Evolutionary conservation across 2,888 invertebrate genomes (phyloP).

Genomic region (Phanerotoma sp.): DNA sequence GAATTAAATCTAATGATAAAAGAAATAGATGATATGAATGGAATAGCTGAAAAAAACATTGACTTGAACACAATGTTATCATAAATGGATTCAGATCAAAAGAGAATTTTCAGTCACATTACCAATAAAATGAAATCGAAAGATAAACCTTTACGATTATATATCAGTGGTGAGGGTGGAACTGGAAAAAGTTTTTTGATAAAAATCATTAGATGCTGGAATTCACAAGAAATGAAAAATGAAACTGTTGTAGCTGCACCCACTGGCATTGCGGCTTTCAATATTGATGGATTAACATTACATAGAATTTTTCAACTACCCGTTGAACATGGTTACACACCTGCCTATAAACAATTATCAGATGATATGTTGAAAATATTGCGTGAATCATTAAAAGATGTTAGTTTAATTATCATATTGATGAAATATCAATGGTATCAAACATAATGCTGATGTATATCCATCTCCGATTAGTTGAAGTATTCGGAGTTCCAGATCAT

Average conservation of each 20-base stretch:
- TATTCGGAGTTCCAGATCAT: background rate
- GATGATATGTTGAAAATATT: conserved; percentile 16
- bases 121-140: conserved; percentile 25
- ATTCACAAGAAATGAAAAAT: conserved; percentile 16
- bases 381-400: conserved; percentile 9
- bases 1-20: conserved; percentile 6
- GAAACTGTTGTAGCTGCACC: conserved; percentile 6
- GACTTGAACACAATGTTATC: conserved; percentile 23
- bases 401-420: conserved; percentile 17
- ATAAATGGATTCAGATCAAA: conserved; percentile 40
- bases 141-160: background rate
- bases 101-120: conserved; percentile 38
- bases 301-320: conserved; percentile 21
- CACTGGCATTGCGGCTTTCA: conserved; percentile 12
- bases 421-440: conserved; percentile 16
- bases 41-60: background rate
- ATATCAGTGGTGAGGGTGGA: conserved; percentile 12
- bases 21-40: conserved; percentile 1
- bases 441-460: conserved; percentile 16
- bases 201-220: background rate
- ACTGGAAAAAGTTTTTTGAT: conserved; percentile 9
- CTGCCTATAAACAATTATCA: conserved; percentile 13
- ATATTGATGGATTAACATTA: conserved; percentile 30
- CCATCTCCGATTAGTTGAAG: conserved; percentile 5
- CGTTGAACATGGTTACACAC: conserved; percentile 12